These are phyloP conservation scores for Sericinus montela DNA, from an alignment of 2,888 invertebrate species.

Conservation along the genomic window DNA sequence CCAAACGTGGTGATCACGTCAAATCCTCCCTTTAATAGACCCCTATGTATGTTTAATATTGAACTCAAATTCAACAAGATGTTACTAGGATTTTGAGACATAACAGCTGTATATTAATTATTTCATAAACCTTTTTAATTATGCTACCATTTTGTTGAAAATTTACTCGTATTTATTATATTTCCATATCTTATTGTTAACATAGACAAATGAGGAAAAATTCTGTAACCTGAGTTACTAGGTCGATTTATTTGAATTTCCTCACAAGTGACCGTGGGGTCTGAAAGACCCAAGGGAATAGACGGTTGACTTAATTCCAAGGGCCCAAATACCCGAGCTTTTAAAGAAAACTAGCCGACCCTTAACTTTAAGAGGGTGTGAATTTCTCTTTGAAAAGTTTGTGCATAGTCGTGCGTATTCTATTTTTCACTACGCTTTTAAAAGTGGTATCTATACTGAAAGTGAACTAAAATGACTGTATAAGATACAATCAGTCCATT, in stretches of 20 bases:
- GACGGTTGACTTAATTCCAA: slow-evolving; percentile 69
- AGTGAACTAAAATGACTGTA: too few relatives aligned
- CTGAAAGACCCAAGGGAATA: slow-evolving; percentile 51
- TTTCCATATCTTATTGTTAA: too few relatives aligned
- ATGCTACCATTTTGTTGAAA: too few relatives aligned
- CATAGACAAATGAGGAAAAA: slow-evolving; percentile 1
- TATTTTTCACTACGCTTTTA: background rate
- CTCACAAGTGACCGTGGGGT: slow-evolving; percentile 55
- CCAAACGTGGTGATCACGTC: too few relatives aligned
- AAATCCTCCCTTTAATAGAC: too few relatives aligned
- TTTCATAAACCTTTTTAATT: too few relatives aligned
- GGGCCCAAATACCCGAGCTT: slow-evolving; percentile 64
- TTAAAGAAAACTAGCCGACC: slow-evolving; percentile 68
- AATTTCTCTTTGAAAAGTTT: slow-evolving; percentile 56
- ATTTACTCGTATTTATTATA: too few relatives aligned
- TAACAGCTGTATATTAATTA: too few relatives aligned
- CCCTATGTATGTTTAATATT: too few relatives aligned
- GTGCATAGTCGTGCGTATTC: slow-evolving; percentile 15
- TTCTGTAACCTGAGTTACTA: slow-evolving; percentile 22
- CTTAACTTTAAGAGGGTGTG: slow-evolving; percentile 56
- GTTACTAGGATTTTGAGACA: too few relatives aligned
- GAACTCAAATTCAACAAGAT: too few relatives aligned
- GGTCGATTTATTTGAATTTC: slow-evolving; percentile 57
- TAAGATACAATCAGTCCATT: too few relatives aligned
- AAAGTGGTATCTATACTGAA: background rate